Evolutionary conservation across 1,140 invertebrate genomes (phyloP), one percentile per base, ranked within the genome.

Genomic region (Diorhabda elongata): DNA sequence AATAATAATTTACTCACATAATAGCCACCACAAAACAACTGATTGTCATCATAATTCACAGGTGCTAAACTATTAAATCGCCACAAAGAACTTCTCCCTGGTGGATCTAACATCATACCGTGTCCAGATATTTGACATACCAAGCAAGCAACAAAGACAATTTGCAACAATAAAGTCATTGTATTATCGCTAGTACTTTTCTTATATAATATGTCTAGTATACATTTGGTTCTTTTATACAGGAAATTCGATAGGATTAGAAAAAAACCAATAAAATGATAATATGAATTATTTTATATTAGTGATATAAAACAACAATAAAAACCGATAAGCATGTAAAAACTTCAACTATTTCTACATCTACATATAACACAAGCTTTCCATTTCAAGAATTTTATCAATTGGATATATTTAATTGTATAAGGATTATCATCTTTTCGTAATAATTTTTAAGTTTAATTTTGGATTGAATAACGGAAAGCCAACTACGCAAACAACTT

Each of bases 21-120:
- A 65, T 82, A 81, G 66, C 90, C 89, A 44, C 90, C 90, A 77
- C 91, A 92, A 77, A 83, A 90, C 45, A 88, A 82, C 64, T 85
- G 83, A 73, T 90, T 89, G 74, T 92, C 91, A 61, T 87, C 79
- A 56, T 84, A 89, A 78, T 91, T 89, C 2, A 71, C 67, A 0
- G 85, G 84, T 2, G 86, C 86, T 2, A 81, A 73, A 58, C 81
- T 81, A 45, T 88, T 85, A 63, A 82, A 82, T 64, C 90, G 84
- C 89, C 89, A 92, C 45, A 89, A 82, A 42, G 86, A 85, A 68
- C 86, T 86, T 67, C 91, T 84, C 64, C 87, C 86, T 3, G 88
- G 84, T 0, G 91, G 91, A 69, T 88, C 84, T 70, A 90, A 77
- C 75, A 92, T 80, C 81, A 88, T 87, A 6, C 91, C 91, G 81